A percentile compares a stretch with the other conserved stretches of the same genome.
These are phyloP conservation scores for Agapetus fuscipes DNA, from an alignment of 2,888 invertebrate genomes.

Conservation along the genomic window DNA sequence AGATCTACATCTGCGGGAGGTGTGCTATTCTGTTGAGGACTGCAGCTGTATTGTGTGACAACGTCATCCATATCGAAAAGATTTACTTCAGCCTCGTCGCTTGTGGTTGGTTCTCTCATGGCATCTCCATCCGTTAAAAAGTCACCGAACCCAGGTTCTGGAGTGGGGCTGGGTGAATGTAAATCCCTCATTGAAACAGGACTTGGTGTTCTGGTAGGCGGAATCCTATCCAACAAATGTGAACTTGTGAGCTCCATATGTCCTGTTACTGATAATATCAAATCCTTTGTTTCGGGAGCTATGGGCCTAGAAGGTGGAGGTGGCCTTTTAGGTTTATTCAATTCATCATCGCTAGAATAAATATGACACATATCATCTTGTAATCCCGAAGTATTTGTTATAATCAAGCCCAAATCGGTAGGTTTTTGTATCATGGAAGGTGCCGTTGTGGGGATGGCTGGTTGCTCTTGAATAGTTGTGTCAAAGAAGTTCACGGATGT, in stretches of 20 bases:
- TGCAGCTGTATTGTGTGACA: conserved; percentile 16
- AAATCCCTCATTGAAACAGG: conserved; percentile 74
- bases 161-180: conserved; percentile 80
- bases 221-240: conserved; percentile 70
- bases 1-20: conserved; percentile 12
- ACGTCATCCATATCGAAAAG: conserved; percentile 28
- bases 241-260: conserved; percentile 84
- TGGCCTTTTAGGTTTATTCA: conserved; percentile 28
- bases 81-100: conserved; percentile 27
- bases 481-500: conserved; percentile 17
- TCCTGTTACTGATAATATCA: conserved; percentile 77
- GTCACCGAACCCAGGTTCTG: conserved; percentile 53
- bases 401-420: conserved; percentile 32
- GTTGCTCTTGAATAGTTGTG: conserved; percentile 16
- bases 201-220: conserved; percentile 78
- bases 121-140: conserved; percentile 51
- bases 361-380: conserved; percentile 23
- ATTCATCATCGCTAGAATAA: conserved; percentile 25
- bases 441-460: conserved; percentile 5
- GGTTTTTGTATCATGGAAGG: conserved; percentile 27
- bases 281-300: conserved; percentile 72
- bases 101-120: conserved; percentile 14
- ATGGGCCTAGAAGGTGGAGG: conserved; percentile 51
- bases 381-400: conserved; percentile 26
- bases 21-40: conserved; percentile 18